These are phyloP conservation scores for Actinopyga echinites DNA, from an alignment of 53 echinoderm and acorn worm genomes.

Conservation along the genomic window DNA sequence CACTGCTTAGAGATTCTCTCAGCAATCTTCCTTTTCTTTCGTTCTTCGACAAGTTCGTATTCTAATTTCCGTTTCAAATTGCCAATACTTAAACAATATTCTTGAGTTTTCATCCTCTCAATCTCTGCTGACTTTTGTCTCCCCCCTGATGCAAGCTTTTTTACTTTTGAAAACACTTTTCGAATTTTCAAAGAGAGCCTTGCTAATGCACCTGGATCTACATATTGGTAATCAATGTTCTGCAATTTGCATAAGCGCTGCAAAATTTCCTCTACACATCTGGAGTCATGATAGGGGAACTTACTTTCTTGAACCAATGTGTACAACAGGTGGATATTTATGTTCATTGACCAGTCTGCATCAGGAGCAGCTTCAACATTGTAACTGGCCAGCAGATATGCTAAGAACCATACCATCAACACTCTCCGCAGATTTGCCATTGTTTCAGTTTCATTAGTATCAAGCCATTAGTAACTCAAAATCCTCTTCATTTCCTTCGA, in stretches of 20 bases:
- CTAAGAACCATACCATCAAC: no score
- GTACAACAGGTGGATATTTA: neutral
- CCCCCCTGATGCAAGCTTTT: neutral
- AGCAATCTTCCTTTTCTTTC: neutral
- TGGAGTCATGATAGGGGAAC: neutral
- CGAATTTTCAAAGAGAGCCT: neutral
- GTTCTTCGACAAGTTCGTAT: neutral
- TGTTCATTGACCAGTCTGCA: neutral
- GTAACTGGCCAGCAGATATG: no score
- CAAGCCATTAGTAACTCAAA: neutral
- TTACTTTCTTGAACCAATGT: neutral
- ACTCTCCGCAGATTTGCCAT: no score
- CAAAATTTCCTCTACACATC: neutral
- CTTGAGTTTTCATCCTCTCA: neutral
- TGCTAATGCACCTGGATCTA: neutral
- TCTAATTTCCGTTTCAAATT: constrained; percentile 8
- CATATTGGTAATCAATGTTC: neutral
- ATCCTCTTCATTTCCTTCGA: neutral
- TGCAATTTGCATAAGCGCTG: neutral
- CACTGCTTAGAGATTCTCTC: neutral
- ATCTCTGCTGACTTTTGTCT: no score
- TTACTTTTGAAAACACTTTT: neutral
- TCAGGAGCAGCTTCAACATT: neutral
- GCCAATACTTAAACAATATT: neutral
- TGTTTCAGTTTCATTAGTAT: no score